These are phyloP conservation scores for Australoheros scitulus DNA, from an alignment of 2,113 vertebrate genomes.

Conservation along the genomic window DNA sequence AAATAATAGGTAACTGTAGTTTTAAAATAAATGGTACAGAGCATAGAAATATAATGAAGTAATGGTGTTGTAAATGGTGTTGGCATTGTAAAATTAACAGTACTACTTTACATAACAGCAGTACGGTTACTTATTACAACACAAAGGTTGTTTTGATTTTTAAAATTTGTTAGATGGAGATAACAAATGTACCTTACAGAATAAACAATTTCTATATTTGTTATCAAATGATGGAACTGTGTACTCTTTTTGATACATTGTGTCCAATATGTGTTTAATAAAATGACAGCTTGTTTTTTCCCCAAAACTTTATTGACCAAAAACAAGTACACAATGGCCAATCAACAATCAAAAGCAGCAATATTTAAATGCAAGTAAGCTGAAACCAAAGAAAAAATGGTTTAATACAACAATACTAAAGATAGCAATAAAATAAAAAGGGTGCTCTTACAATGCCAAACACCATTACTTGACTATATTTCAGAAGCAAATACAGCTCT, in stretches of 20 bases:
- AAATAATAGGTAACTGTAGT: too few relatives aligned
- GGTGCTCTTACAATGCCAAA: accelerated
- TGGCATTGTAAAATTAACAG: too few relatives aligned
- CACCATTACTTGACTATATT: not conserved
- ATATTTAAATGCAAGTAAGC: not conserved
- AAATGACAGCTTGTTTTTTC: not conserved
- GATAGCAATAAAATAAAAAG: not conserved
- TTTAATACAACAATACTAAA: too few relatives aligned
- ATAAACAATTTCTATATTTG: too few relatives aligned
- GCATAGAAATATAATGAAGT: too few relatives aligned
- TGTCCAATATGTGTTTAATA: not conserved
- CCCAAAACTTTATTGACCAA: not conserved
- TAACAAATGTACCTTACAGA: too few relatives aligned
- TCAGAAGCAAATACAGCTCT: not conserved
- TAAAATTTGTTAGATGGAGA: too few relatives aligned
- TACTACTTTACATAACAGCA: too few relatives aligned
- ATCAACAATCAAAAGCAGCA: not conserved
- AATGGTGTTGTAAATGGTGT: too few relatives aligned
- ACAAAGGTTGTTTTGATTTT: too few relatives aligned
- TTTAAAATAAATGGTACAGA: too few relatives aligned
- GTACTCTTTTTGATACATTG: not conserved
- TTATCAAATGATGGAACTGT: not conserved
- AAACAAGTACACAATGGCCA: not conserved
- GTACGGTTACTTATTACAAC: too few relatives aligned
- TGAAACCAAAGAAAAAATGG: not conserved